Conservation (phyloP, 2,113 vertebrate species). For the Haemorhous mexicanus region DNA sequence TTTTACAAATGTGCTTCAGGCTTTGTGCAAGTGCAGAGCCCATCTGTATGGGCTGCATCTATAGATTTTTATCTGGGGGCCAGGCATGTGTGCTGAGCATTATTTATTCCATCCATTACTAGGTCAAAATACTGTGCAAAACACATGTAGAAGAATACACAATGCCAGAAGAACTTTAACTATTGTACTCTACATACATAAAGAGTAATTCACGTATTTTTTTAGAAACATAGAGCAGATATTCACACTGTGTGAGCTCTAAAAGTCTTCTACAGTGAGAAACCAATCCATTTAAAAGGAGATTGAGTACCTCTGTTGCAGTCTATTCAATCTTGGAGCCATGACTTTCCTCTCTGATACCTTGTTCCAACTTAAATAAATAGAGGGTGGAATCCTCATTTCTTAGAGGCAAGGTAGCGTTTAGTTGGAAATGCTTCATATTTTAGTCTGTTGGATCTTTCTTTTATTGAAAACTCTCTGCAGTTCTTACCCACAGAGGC, state of each 20-base stretch:
- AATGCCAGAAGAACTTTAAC: background rate
- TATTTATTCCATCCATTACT: background rate
- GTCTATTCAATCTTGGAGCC: background rate
- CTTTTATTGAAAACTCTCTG: background rate
- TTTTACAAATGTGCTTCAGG: background rate
- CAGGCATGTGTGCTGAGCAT: rapidly evolving
- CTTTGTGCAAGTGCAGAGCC: background rate
- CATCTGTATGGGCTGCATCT: background rate
- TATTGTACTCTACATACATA: background rate
- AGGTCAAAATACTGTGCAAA: background rate
- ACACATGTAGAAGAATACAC: background rate
- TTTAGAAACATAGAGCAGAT: background rate
- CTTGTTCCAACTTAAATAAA: background rate
- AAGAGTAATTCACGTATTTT: background rate
- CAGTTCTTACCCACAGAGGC: background rate
- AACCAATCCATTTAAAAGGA: background rate
- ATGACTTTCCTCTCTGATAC: background rate
- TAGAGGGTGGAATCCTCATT: background rate
- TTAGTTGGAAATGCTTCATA: background rate
- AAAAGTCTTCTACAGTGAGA: background rate
- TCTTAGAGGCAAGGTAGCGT: background rate
- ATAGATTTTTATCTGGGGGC: background rate
- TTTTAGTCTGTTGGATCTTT: background rate
- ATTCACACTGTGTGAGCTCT: background rate
- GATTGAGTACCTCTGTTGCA: background rate